Conservation (phyloP, 53 echinoderm and acorn worm genomes). For the Actinopyga echinites region DNA sequence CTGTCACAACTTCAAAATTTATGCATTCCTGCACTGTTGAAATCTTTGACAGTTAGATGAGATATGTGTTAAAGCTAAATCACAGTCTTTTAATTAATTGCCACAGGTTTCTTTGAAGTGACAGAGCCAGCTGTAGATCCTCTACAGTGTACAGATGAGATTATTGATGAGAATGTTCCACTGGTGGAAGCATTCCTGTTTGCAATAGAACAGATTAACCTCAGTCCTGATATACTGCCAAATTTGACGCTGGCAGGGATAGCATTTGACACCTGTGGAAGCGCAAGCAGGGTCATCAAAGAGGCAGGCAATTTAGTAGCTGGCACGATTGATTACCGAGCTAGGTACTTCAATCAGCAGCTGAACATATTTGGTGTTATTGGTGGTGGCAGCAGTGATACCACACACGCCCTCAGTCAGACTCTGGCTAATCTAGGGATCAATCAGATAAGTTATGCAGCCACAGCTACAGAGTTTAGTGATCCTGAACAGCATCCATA, state of each 20-base stretch:
- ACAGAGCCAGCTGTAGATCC: conserved; percentile 49
- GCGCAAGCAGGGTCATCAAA: conserved; percentile 50
- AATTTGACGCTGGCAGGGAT: conserved; percentile 76
- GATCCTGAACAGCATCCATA: conserved; percentile 67
- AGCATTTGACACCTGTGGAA: conserved; percentile 86
- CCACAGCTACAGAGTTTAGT: conserved; percentile 67
- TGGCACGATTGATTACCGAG: conserved; percentile 77
- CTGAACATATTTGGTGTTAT: conserved; percentile 71
- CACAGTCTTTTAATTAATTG: neutral
- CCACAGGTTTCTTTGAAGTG: conserved; percentile 76
- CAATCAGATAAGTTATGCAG: conserved; percentile 84
- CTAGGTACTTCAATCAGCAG: conserved; percentile 41
- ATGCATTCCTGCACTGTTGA: too few relatives aligned
- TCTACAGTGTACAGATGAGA: conserved; percentile 56
- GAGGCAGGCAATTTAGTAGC: conserved; percentile 75
- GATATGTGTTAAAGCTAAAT: neutral
- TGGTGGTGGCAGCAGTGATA: conserved; percentile 82
- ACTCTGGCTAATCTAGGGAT: conserved; percentile 43
- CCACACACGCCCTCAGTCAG: conserved; percentile 63
- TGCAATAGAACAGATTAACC: conserved; percentile 77
- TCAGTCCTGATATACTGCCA: conserved; percentile 54
- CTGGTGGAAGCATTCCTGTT: conserved; percentile 82
- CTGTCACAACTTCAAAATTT: too few relatives aligned
- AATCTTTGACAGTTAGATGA: too few relatives aligned
- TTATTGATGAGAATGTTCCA: conserved; percentile 68